Evolutionary conservation across 2,113 vertebrate genomes (phyloP).

Genomic region (Haemorhous mexicanus): DNA sequence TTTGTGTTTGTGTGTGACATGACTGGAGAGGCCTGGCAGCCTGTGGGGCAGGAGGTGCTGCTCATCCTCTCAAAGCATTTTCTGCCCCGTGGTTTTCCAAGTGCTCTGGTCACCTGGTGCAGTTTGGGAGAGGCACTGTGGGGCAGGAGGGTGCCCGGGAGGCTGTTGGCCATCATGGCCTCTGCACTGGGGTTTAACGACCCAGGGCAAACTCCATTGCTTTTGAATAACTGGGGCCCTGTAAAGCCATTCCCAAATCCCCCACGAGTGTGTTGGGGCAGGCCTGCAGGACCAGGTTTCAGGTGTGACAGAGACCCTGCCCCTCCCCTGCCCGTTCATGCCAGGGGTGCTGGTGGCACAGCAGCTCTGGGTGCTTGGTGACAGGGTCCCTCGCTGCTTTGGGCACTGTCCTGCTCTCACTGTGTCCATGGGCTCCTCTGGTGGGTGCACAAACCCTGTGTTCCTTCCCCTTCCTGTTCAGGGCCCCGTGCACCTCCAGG

Average conservation of each 20-base stretch:
- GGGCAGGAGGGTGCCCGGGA: background rate
- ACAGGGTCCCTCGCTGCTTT: rapidly evolving
- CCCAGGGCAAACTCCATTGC: background rate
- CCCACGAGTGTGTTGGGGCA: too few relatives aligned
- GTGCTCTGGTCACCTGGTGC: rapidly evolving
- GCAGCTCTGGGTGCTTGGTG: rapidly evolving
- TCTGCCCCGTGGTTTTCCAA: background rate
- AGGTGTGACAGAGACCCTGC: rapidly evolving
- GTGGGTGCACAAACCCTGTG: rapidly evolving
- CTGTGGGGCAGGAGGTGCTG: background rate
- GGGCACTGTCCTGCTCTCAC: background rate
- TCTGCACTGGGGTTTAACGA: background rate
- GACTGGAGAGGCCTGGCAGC: background rate
- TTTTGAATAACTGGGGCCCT: background rate
- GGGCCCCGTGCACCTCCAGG: too few relatives aligned
- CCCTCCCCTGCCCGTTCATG: rapidly evolving
- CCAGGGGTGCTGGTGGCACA: background rate
- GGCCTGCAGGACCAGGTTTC: background rate
- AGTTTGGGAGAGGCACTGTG: background rate
- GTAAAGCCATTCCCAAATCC: background rate
- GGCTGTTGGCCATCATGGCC: background rate
- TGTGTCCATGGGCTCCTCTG: background rate
- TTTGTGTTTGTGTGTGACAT: background rate
- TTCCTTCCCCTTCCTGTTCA: background rate
- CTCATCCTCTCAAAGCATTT: background rate